Evolutionary conservation across 2,888 invertebrate species (phyloP), one percentile per base, ranked within the genome.

Genomic region (Leptinotarsa tumamoca): DNA sequence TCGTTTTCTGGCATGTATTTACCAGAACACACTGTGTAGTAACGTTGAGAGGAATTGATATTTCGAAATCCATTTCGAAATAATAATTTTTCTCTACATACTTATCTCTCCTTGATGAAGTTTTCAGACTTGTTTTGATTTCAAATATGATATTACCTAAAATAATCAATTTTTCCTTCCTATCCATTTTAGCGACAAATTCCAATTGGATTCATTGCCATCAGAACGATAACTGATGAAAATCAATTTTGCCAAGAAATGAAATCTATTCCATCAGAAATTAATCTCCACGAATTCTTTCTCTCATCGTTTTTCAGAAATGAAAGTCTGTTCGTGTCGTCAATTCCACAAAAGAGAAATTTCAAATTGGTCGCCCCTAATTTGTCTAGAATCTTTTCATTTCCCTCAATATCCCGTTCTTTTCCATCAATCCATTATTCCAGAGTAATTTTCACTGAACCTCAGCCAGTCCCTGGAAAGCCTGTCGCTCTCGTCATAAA

Each of bases 291-390:
- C n/a, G 23, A 61, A 61, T 61, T 61, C 61, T 61, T 27, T 27
- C 14, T 15, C 21, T 18, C 15, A 4, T 15, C 27, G 61, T 61
- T 15, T 18, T 18, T 54, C 17, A 23, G 21, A 61, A 23, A 61
- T 61, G 61, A 61, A 61, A 61, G 61, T 43, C 3, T 14, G 61
- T 15, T 58, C 58, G 58, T 23, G 13, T 23, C 58, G 23, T 15
- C 33, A 63, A 43, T 63, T 17, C 15, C 68, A 68, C 17, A 51
- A 67, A 71, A 58, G 52, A 71, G 69, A 72, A 75, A 69, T 72
- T 56, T 50, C 63, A 67, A 69, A 70, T 69, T 67, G 63, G 69
- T 72, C 72, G 61, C 67, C 66, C 72, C 51, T 72, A 75, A 75
- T 75, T 72, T 71, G 68, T 52, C 21, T 67, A 21, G 61, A 63